phyloP scores from a whole-genome alignment of 2,113 vertebrate species.

The Tylochromis polylepis region DNA sequence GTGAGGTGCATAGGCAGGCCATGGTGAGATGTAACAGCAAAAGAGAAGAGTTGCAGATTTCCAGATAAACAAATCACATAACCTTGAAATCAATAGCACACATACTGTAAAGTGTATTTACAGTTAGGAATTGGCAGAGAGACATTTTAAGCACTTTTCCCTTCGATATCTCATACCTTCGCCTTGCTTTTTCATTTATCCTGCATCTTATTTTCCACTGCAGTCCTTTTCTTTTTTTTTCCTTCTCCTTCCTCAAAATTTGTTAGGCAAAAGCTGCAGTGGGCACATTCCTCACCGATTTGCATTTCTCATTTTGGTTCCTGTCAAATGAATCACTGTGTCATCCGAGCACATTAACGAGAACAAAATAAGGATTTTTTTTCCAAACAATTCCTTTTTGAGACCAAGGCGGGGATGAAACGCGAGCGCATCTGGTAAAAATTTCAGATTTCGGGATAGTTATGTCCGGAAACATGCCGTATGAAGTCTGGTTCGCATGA shows the following conservation, averaged over 20 bases:
- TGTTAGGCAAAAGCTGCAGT: slow-evolving; percentile 26
- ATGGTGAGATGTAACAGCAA: not conserved
- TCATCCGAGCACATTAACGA: slow-evolving; percentile 2
- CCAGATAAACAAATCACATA: slow-evolving; percentile 24
- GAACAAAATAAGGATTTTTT: slow-evolving; percentile 16
- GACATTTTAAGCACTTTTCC: slow-evolving; percentile 16
- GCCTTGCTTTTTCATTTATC: slow-evolving; percentile 11
- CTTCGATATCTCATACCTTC: not conserved
- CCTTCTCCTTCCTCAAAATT: not conserved
- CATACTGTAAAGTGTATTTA: slow-evolving; percentile 33
- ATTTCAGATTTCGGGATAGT: slow-evolving; percentile 34
- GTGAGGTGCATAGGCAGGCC: not conserved
- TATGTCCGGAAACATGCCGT: slow-evolving; percentile 14
- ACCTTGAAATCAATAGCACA: slow-evolving; percentile 35
- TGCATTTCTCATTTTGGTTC: slow-evolving; percentile 51
- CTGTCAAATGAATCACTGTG: slow-evolving; percentile 39
- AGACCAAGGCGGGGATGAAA: slow-evolving; percentile 11
- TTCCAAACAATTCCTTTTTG: not conserved
- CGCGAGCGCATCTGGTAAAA: not conserved
- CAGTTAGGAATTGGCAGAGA: not conserved
- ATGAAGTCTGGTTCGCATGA: slow-evolving; percentile 12
- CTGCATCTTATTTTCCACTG: slow-evolving; percentile 6
- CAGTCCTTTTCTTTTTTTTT: not conserved
- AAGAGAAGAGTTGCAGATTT: not conserved
- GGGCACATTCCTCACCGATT: slow-evolving; percentile 10